phyloP scores from a whole-genome alignment of 1,140 invertebrate genomes.

The Lethrus apterus region DNA sequence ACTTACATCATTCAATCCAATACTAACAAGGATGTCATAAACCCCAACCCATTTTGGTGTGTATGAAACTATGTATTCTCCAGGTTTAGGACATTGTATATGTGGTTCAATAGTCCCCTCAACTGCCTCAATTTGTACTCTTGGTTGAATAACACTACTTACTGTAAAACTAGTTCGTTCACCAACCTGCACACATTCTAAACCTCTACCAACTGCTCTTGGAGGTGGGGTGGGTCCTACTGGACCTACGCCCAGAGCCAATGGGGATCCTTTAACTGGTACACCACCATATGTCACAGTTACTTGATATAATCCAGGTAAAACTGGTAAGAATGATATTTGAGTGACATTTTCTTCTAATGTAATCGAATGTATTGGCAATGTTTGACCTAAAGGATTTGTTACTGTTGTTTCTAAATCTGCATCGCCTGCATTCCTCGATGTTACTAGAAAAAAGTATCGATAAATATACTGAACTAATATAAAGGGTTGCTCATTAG shows the following conservation, averaged over 20 bases:
- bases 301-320: slow-evolving; percentile 85
- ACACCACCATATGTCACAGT: slow-evolving; percentile 80
- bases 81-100: slow-evolving; percentile 37
- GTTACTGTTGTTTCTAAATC: slow-evolving; percentile 84
- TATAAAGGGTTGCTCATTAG: background rate
- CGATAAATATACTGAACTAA: too few relatives aligned
- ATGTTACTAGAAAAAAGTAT: slow-evolving; percentile 68
- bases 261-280: slow-evolving; percentile 50
- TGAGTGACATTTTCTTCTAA: slow-evolving; percentile 65
- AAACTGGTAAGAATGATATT: slow-evolving; percentile 78
- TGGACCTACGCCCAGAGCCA: slow-evolving; percentile 50
- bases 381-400: slow-evolving; percentile 78
- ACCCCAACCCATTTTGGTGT: slow-evolving; percentile 62
- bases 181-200: slow-evolving; percentile 62
- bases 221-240: slow-evolving; percentile 39
- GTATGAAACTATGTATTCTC: slow-evolving; percentile 52
- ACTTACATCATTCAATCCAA: slow-evolving; percentile 40
- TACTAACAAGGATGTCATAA: slow-evolving; percentile 57
- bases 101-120: slow-evolving; percentile 38
- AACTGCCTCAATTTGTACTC: slow-evolving; percentile 40
- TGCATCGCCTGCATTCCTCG: slow-evolving; percentile 79
- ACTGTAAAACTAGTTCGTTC: slow-evolving; percentile 67
- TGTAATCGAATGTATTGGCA: slow-evolving; percentile 73
- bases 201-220: slow-evolving; percentile 52
- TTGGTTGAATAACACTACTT: slow-evolving; percentile 48